These are phyloP conservation scores for Spodoptera littoralis DNA, from an alignment of 2,888 invertebrate species.

Conservation along the genomic window DNA sequence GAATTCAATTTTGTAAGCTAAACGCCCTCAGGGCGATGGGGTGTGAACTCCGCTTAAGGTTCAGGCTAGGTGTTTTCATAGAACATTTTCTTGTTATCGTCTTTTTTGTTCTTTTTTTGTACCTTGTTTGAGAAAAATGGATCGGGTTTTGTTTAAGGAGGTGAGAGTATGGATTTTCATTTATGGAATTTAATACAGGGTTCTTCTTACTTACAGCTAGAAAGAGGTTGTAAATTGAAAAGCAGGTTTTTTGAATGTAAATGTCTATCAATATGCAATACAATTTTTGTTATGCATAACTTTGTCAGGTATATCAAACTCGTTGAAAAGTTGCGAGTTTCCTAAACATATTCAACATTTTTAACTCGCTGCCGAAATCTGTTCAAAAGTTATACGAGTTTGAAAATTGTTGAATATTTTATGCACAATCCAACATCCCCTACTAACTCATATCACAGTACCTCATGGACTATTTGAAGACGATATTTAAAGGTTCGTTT, in stretches of 20 bases:
- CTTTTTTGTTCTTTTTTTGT: constrained; percentile 1
- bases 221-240: background rate
- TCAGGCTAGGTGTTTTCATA: constrained; percentile 28
- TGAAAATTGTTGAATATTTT: constrained; percentile 45
- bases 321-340: constrained; percentile 30
- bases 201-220: no score
- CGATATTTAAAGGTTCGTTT: no score
- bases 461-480: no score
- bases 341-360: constrained; percentile 27
- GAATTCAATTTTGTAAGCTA: constrained; percentile 82
- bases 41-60: constrained; percentile 45
- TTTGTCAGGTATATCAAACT: constrained; percentile 32
- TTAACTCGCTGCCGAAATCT: constrained; percentile 41
- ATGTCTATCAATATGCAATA: constrained; percentile 34
- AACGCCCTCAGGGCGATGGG: constrained; percentile 57
- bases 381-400: constrained; percentile 49
- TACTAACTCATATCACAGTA: no score
- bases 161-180: no score
- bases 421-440: constrained; percentile 28
- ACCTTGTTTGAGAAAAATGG: background rate
- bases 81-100: constrained; percentile 16
- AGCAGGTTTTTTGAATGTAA: background rate
- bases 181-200: no score
- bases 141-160: background rate
- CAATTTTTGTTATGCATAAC: constrained; percentile 21